Evolutionary conservation across 2,888 invertebrate species (phyloP).

Genomic region (Lithophane ornitopus): DNA sequence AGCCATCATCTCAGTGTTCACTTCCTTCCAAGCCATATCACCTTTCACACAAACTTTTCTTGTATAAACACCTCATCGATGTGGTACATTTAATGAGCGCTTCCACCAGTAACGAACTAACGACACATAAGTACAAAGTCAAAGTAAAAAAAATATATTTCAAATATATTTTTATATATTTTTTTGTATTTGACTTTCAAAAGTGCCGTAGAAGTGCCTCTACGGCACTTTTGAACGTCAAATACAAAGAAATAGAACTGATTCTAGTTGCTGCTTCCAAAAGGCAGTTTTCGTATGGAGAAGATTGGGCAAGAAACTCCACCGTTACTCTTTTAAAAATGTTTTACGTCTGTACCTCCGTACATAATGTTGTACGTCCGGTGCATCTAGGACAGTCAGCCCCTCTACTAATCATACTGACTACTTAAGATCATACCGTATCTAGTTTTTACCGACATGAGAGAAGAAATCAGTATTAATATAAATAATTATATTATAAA

Average conservation of each 20-base stretch:
- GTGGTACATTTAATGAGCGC: neutral
- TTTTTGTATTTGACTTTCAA: too few relatives aligned
- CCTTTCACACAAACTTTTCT: neutral
- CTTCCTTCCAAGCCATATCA: neutral
- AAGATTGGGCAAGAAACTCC: too few relatives aligned
- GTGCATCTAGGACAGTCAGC: conserved; percentile 14
- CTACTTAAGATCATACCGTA: neutral
- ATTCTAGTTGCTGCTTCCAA: too few relatives aligned
- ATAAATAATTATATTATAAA: conserved; percentile 23
- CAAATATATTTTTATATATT: too few relatives aligned
- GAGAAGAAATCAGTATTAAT: conserved; percentile 27
- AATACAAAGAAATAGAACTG: too few relatives aligned
- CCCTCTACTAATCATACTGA: neutral
- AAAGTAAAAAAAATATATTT: too few relatives aligned
- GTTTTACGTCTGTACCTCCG: too few relatives aligned
- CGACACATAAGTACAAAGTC: too few relatives aligned
- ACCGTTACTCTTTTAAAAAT: too few relatives aligned
- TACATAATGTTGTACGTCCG: conserved; percentile 21
- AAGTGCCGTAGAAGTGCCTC: too few relatives aligned
- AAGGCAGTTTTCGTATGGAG: too few relatives aligned
- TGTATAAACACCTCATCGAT: neutral
- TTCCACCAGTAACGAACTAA: neutral
- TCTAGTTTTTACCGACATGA: neutral
- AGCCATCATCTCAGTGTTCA: neutral
- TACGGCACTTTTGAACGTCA: too few relatives aligned